Conservation (phyloP, 2,797 vertebrate species). For the Gymnothorax javanicus region DNA sequence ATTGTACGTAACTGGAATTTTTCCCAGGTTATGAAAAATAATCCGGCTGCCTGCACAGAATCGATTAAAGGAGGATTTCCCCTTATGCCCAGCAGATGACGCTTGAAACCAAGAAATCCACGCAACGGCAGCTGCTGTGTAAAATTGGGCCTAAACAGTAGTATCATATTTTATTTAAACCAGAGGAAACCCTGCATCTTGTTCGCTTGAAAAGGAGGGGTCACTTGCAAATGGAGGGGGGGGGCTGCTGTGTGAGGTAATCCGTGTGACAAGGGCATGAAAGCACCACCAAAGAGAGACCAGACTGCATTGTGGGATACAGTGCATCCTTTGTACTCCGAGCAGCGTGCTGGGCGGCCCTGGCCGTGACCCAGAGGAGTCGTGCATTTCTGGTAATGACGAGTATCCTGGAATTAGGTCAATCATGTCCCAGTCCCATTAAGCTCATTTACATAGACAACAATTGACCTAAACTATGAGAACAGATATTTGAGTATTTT, state of each 20-base stretch:
- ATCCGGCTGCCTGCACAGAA: neutral
- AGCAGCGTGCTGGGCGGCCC: neutral
- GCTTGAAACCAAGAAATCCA: slow-evolving; percentile 31
- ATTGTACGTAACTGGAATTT: no score
- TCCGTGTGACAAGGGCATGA: neutral
- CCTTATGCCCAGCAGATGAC: slow-evolving; percentile 48
- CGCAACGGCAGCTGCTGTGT: slow-evolving; percentile 3
- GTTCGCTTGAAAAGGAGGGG: slow-evolving; percentile 13
- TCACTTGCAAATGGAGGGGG: neutral
- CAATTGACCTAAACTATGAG: no score
- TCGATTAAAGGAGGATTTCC: neutral
- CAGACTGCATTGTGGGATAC: neutral
- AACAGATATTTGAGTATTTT: no score
- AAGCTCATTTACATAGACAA: neutral
- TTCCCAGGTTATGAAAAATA: no score
- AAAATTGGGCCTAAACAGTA: slow-evolving; percentile 13
- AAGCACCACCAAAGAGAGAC: neutral
- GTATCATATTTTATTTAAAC: neutral
- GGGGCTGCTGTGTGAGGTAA: neutral
- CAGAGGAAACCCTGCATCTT: neutral
- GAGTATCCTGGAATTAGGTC: neutral
- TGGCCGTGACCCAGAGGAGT: neutral
- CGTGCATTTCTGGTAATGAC: neutral
- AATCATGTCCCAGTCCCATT: neutral
- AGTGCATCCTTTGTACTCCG: slow-evolving; percentile 2